A percentile compares a stretch with the other conserved stretches of the same genome.
Conservation (phyloP, 2,888 invertebrate genomes). For the Cerastis rubricosa region DNA sequence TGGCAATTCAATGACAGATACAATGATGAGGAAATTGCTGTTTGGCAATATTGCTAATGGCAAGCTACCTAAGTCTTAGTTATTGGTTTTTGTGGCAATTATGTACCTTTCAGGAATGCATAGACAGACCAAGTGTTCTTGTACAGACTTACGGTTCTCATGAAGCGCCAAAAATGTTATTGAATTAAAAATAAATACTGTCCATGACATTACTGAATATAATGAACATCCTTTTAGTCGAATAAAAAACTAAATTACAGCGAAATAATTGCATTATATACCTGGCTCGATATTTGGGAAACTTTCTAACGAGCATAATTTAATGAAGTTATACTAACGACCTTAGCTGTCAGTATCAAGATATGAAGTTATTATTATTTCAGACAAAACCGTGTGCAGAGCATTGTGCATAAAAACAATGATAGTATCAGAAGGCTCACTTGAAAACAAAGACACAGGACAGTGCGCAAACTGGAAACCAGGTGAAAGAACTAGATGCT, state of each 20-base stretch:
- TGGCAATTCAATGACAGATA: not conserved
- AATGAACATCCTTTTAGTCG: slow-evolving; percentile 29
- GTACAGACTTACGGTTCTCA: not conserved
- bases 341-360: slow-evolving; percentile 43
- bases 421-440: slow-evolving; percentile 24
- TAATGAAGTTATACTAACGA: slow-evolving; percentile 14
- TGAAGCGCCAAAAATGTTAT: not conserved
- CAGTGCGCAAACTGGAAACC: not conserved
- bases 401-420: slow-evolving; percentile 13
- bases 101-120: not conserved
- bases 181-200: slow-evolving; percentile 17
- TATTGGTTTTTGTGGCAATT: not conserved
- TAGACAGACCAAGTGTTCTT: not conserved
- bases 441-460: not conserved
- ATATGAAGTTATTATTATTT: slow-evolving; percentile 52
- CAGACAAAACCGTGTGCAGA: slow-evolving; percentile 42
- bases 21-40: not conserved
- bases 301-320: slow-evolving; percentile 47
- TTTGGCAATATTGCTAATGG: not conserved
- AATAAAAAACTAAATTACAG: slow-evolving; percentile 40
- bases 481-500: not conserved
- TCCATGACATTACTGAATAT: slow-evolving; percentile 41
- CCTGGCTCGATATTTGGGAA: slow-evolving; percentile 3
- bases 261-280: slow-evolving; percentile 35
- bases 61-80: not conserved